Evolutionary conservation across 2,113 vertebrate genomes (phyloP).

Genomic region (Cryptomyrus ogoouensis): DNA sequence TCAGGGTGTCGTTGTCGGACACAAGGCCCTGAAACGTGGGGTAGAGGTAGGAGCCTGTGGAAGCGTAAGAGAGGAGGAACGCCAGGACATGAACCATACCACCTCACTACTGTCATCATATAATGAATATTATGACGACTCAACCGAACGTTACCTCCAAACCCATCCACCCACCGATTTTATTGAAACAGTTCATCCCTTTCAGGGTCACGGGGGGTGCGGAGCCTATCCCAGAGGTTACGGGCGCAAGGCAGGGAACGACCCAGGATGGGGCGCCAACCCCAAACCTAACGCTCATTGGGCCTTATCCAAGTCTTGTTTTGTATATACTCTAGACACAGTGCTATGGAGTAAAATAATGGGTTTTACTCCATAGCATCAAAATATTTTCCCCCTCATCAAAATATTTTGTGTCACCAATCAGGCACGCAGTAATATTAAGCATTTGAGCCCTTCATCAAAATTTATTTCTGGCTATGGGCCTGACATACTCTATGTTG

Average conservation of each 20-base stretch:
- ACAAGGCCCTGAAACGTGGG: constrained; percentile 76
- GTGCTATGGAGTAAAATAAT: not conserved
- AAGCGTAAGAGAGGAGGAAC: not conserved
- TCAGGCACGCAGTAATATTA: not conserved
- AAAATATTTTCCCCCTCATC: not conserved
- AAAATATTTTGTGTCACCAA: not conserved
- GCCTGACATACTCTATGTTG: not conserved
- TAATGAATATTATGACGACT: not conserved
- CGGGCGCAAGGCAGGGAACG: too few species aligned
- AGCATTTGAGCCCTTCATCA: not conserved
- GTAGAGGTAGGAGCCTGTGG: constrained; percentile 64
- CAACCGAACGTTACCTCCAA: not conserved
- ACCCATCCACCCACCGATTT: not conserved
- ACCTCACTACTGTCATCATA: not conserved
- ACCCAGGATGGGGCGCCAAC: too few species aligned
- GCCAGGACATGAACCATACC: not conserved
- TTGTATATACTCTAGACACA: not conserved
- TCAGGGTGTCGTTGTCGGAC: constrained; percentile 70
- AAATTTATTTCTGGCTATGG: not conserved
- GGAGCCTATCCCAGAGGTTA: too few species aligned
- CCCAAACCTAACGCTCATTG: not conserved
- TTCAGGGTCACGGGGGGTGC: too few species aligned
- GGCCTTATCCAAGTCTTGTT: not conserved
- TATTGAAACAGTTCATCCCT: too few species aligned
- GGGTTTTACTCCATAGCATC: not conserved